Evolutionary conservation across 2,113 vertebrate genomes (phyloP).

Genomic region (Sula dactylatra): DNA sequence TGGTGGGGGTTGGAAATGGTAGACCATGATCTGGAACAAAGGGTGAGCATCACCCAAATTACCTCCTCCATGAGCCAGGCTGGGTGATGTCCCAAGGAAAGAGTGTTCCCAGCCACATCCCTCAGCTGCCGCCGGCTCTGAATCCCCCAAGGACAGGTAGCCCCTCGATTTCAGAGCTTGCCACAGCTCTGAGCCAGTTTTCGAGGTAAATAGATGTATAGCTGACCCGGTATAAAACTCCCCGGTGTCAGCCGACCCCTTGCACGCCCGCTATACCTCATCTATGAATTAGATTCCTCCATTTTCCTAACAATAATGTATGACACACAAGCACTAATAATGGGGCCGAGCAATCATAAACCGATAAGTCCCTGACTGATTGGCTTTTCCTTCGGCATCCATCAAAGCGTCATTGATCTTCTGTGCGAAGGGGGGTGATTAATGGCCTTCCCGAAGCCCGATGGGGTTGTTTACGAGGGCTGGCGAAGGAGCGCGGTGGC

Average conservation of each 20-base stretch:
- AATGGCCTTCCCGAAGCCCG: constrained; percentile 33
- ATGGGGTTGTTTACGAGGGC: constrained; percentile 41
- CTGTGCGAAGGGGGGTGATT: constrained; percentile 43
- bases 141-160: not conserved
- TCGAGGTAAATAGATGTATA: constrained; percentile 14
- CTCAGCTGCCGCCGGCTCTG: not conserved
- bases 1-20: not conserved
- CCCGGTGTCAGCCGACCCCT: not conserved
- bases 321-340: constrained; percentile 62
- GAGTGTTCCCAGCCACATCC: not conserved
- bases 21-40: not conserved
- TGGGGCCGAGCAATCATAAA: constrained; percentile 76
- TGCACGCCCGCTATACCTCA: not conserved
- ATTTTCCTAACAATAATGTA: constrained; percentile 62
- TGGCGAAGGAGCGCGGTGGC: not conserved
- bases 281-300: constrained; percentile 43
- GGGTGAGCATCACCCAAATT: not conserved
- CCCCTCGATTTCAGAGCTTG: not conserved
- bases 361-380: constrained; percentile 73
- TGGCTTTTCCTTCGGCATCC: constrained; percentile 63
- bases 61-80: too few relatives aligned
- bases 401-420: constrained; percentile 73
- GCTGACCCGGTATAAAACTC: constrained; percentile 1
- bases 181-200: not conserved
- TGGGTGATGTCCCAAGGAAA: not conserved